phyloP scores from a whole-genome alignment of 1,140 invertebrate genomes.

The Papilio glaucus region DNA sequence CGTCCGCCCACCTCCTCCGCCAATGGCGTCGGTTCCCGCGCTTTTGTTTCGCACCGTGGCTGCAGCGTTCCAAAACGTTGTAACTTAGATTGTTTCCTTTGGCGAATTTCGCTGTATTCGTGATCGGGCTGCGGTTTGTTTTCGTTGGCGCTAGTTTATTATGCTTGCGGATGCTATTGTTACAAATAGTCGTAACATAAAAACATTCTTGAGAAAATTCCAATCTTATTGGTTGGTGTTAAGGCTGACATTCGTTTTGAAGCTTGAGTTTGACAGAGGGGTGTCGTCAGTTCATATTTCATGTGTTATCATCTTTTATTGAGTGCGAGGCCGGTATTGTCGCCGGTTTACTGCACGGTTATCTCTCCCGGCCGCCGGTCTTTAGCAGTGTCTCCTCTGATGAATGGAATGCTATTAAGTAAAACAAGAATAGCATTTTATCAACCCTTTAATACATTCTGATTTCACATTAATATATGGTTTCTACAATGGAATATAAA shows the following conservation, averaged over 20 bases:
- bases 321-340: conserved; percentile 81
- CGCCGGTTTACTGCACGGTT: conserved; percentile 79
- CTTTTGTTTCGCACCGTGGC: conserved; percentile 78
- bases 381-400: conserved; percentile 75
- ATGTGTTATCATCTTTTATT: conserved; percentile 84
- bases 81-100: conserved; percentile 75
- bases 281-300: conserved; percentile 81
- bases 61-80: conserved; percentile 76
- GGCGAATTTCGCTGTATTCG: conserved; percentile 78
- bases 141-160: conserved; percentile 75
- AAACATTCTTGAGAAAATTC: conserved; percentile 34
- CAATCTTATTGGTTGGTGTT: conserved; percentile 39
- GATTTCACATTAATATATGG: conserved; percentile 1
- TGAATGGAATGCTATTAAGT: conserved; percentile 76
- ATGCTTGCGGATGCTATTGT: conserved; percentile 55
- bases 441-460: neutral
- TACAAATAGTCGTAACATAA: conserved; percentile 61
- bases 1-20: conserved; percentile 79
- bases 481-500: conserved; percentile 17
- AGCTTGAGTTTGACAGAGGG: conserved; percentile 54
- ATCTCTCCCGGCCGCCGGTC: conserved; percentile 73
- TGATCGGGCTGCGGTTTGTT: conserved; percentile 71
- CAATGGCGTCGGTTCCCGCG: conserved; percentile 79
- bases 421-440: conserved; percentile 39
- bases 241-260: conserved; percentile 42